Base-by-base conservation (phyloP, 2,113 vertebrate genomes). In the Trematocara stigmaticum region DNA sequence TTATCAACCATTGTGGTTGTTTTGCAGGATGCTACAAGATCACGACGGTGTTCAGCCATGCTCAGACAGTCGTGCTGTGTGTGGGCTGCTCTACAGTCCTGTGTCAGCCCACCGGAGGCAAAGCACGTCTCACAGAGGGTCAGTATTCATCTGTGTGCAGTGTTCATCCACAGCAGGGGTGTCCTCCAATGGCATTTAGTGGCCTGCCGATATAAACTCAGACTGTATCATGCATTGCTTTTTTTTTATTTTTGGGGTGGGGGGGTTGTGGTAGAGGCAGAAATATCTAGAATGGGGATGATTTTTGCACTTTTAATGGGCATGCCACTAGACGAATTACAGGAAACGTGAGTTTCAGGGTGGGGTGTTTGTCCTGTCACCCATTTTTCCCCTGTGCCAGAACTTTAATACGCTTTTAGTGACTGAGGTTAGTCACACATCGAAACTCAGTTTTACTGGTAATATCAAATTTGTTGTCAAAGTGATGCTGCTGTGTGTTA, bases 111-210 rank as follows among this genome's bases (percentile, higher is more conserved):
- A 97, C 97, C 56, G 97, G 97, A 90, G 97, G 97, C 89, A 97
- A 97, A 94, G 97, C 96, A 18, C 96, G 97, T 84, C 96, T 97
- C 82, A 97, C 97, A 96, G 97, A 97, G 95, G 96, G 97, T 97
- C 84, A 81, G 95, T 95, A 85, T 74, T 2, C 8, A 45, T 5
- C 38, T 31, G 9, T 12, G 18, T 15, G 7, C 20, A 10, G n/a
- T 74, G 69, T 18, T 69, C 31, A 53, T 29, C 13, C 16, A 35
- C 79, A 59, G 23, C 49, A 42, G 8, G 9, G 16, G 38, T 56
- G 35, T 40, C 4, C 6, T 76, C 2, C 0, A 15, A 49, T 31
- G 69, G 13, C 9, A 4, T 16, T 74, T 15, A 11, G 69, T 74
- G 23, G 40, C 7, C 15, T 74, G 23, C 42, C 49, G 42, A 29